Base-by-base conservation (phyloP, 2,888 invertebrate genomes). In the Caprella mutica region DNA sequence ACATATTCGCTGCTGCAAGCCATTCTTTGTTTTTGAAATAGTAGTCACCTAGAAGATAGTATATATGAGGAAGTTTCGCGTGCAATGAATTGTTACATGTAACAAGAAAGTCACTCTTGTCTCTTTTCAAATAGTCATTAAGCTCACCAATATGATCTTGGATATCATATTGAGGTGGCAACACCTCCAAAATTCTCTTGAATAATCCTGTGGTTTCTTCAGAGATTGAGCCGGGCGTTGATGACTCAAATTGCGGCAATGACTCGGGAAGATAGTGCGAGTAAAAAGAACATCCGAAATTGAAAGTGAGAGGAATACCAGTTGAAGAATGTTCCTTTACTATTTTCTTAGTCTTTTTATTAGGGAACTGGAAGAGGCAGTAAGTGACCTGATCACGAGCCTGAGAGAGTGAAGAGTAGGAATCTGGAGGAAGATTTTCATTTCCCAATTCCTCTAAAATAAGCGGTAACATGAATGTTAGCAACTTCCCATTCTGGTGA, bases 1-100 rank as follows among this genome's bases (percentile, higher is more conserved):
- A 93, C 72, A 84, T 90, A 69, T 84, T 83, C 12, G 66, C 54
- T 40, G 61, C 61, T 27, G 52, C 61, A 14, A 55, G 56, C 61
- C 61, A 65, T 30, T 68, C 72, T 70, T 71, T 69, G 69, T 82
- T 86, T 73, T 94, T 94, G 69, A 93, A 90, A 73, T 91, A 85
- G 73, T 84, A 89, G 75, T 96, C 94, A 1, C 85, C 94, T 24
- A 96, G 74, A n/a, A 94, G 75, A 71, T 91, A 94, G 72, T 86
- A 94, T 58, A 91, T 81, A 53, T 85, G 83, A 35, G 80, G 78
- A 69, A 84, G 78, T 70, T n/a, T n/a, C n/a, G 80, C 78, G 53
- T 76, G 77, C n/a, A 54, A 35, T 17, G 56, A 54, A 9, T 26
- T 33, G 21, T 58, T 19, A 24, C 54, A 51, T 9, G 40, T 17